These are phyloP conservation scores for Eriosoma lanigerum DNA, from an alignment of 1,140 invertebrate species.

Conservation along the genomic window DNA sequence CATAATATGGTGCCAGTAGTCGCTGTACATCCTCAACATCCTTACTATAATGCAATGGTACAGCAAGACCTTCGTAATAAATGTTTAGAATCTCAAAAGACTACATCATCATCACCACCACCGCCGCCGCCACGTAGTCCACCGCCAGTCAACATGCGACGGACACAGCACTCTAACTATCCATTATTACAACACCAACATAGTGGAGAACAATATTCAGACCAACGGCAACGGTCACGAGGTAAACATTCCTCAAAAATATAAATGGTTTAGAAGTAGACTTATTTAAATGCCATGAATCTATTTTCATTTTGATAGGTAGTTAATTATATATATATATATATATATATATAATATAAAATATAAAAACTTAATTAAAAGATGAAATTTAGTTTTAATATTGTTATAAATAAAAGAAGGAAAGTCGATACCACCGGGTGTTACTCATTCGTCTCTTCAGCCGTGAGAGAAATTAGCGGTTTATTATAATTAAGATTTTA, in stretches of 20 bases:
- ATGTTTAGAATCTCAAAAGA: not conserved
- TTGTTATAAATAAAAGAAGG: too few species aligned
- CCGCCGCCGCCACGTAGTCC: slow-evolving; percentile 22
- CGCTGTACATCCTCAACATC: not conserved
- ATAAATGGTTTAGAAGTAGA: not conserved
- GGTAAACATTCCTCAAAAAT: not conserved
- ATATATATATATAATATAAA: too few species aligned
- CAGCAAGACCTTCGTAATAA: not conserved
- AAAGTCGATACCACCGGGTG: too few species aligned
- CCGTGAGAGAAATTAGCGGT: too few species aligned
- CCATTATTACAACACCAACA: not conserved
- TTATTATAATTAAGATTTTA: too few species aligned
- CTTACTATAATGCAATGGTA: slow-evolving; percentile 7
- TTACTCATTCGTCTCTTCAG: too few species aligned
- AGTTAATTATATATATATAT: too few species aligned
- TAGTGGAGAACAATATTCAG: not conserved
- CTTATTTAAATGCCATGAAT: not conserved
- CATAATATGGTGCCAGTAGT: not conserved
- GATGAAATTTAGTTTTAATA: too few species aligned
- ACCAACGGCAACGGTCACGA: not conserved
- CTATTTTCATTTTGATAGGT: too few species aligned
- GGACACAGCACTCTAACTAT: not conserved
- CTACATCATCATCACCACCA: not conserved
- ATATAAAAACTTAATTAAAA: too few species aligned
- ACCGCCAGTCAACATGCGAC: not conserved